These are phyloP conservation scores for Apodemus speciosus DNA, from an alignment of 2,113 vertebrate genomes.

Conservation along the genomic window DNA sequence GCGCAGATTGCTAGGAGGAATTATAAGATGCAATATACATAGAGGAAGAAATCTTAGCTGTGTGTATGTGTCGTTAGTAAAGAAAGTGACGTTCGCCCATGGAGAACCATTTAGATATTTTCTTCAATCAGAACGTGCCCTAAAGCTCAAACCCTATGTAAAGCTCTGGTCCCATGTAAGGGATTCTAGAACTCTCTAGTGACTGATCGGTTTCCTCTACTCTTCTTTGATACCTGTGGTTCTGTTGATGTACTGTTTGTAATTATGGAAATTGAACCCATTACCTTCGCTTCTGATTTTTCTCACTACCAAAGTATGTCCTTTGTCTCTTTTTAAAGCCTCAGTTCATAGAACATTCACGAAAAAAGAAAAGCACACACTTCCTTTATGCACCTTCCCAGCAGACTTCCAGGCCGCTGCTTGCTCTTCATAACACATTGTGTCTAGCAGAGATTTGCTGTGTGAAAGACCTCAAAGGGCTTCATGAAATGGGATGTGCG, in stretches of 20 bases:
- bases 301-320: neutral
- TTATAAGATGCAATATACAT: neutral
- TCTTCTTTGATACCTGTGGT: neutral
- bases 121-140: constrained; percentile 18
- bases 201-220: neutral
- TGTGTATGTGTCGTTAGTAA: neutral
- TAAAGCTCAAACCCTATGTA: neutral
- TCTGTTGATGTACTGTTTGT: neutral
- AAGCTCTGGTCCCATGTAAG: neutral
- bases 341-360: neutral
- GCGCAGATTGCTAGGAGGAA: neutral
- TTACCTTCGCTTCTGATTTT: constrained; percentile 21
- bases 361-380: neutral
- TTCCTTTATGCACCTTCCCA: neutral
- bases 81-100: neutral
- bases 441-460: neutral
- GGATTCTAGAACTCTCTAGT: neutral
- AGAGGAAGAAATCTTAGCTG: neutral
- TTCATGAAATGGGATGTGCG: constrained; percentile 37
- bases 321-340: neutral
- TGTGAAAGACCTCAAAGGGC: constrained; percentile 39
- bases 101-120: neutral
- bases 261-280: constrained; percentile 44
- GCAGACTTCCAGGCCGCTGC: neutral
- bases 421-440: neutral